Conservation (phyloP, 2,888 invertebrate genomes). For the Trachelus troglodyta region DNA sequence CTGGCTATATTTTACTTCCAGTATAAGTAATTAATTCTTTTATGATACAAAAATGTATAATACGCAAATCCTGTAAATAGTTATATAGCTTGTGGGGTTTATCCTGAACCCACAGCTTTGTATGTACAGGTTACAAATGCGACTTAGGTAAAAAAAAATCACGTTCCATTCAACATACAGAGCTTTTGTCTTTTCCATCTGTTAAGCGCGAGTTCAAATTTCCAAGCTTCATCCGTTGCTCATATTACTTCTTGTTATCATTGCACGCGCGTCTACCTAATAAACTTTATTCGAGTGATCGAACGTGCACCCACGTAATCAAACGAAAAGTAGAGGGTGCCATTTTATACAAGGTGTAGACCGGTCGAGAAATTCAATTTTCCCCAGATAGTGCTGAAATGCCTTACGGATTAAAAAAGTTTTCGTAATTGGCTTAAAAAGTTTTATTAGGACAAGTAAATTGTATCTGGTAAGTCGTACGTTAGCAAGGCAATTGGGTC, state of each 20-base stretch:
- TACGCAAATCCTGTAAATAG: neutral
- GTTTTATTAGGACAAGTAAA: neutral
- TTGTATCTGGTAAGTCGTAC: neutral
- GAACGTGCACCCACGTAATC: neutral
- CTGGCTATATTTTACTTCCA: too few species aligned
- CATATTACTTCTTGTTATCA: neutral
- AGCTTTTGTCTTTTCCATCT: neutral
- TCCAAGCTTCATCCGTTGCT: neutral
- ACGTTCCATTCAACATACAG: neutral
- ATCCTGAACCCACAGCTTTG: neutral
- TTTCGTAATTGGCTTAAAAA: neutral
- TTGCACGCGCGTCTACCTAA: neutral
- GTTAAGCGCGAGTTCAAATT: neutral
- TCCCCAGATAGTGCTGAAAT: neutral
- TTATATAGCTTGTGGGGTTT: neutral
- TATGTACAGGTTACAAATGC: neutral
- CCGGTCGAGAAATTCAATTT: neutral
- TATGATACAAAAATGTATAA: neutral
- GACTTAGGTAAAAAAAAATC: neutral
- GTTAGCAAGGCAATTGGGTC: neutral
- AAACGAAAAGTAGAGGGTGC: neutral
- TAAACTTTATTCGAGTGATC: neutral
- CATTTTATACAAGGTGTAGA: neutral
- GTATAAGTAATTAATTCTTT: too few species aligned
- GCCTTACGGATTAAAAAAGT: neutral